Percentiles rank a stretch among this genome's conserved stretches.
These are phyloP conservation scores for Folsomia candida DNA, from an alignment of 2,888 invertebrate species.

Conservation along the genomic window DNA sequence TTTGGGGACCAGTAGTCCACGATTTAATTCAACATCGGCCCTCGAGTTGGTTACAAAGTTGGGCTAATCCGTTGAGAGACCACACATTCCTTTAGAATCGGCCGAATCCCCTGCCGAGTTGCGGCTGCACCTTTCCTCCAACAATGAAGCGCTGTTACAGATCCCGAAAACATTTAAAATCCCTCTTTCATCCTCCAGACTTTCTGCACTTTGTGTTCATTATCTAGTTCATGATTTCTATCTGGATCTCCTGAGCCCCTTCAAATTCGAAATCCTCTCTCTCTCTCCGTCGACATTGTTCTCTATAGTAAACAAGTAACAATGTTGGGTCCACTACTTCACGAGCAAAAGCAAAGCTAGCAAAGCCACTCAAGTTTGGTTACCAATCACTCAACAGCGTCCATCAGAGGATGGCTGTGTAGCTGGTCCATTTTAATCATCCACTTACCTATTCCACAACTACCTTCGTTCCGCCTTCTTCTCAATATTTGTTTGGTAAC, in stretches of 20 bases:
- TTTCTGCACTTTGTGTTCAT: slow-evolving; percentile 2
- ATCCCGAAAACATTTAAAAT: not conserved
- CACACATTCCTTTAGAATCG: slow-evolving; percentile 1
- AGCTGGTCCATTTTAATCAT: not conserved
- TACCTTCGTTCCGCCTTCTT: not conserved
- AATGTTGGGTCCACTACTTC: not conserved
- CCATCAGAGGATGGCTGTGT: too few relatives aligned
- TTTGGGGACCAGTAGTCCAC: too few relatives aligned
- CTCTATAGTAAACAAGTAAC: not conserved
- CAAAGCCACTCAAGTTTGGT: not conserved
- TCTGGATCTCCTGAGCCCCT: not conserved
- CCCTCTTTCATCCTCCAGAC: not conserved
- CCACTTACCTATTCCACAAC: not conserved
- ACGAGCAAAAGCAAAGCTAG: not conserved
- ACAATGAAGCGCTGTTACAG: not conserved
- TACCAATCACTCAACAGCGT: not conserved
- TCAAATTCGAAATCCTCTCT: not conserved
- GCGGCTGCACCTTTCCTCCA: not conserved
- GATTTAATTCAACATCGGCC: too few relatives aligned
- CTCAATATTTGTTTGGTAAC: not conserved
- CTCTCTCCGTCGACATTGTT: not conserved
- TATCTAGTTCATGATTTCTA: not conserved
- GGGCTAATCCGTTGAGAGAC: slow-evolving; percentile 6
- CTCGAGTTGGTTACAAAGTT: not conserved
- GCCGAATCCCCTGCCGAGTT: not conserved